A percentile compares a stretch with the other conserved stretches of the same genome.
phyloP scores from a whole-genome alignment of 1,140 invertebrate genomes.

The Melitaea cinxia region DNA sequence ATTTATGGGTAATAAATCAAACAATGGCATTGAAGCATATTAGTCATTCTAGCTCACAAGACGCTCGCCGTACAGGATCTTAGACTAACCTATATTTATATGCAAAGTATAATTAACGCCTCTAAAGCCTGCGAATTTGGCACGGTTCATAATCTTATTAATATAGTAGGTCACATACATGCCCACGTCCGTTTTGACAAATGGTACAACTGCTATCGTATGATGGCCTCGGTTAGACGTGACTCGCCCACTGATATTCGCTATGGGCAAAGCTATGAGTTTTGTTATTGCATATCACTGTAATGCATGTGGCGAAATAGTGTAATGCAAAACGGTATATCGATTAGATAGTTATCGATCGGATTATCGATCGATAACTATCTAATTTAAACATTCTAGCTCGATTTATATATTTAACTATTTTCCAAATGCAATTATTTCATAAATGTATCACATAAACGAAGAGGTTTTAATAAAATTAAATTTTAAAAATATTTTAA shows the following conservation, averaged over 20 bases:
- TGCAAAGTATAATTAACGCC: slow-evolving; percentile 17
- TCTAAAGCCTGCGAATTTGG: slow-evolving; percentile 3
- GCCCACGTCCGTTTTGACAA: slow-evolving; percentile 47
- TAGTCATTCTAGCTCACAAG: slow-evolving; percentile 7
- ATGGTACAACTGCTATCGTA: slow-evolving; percentile 38
- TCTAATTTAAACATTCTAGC: too few relatives aligned
- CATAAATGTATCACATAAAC: too few relatives aligned
- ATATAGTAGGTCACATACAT: slow-evolving; percentile 32
- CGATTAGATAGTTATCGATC: not conserved
- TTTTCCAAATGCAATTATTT: too few relatives aligned
- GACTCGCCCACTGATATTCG: slow-evolving; percentile 30
- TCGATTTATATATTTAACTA: too few relatives aligned
- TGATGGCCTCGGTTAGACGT: slow-evolving; percentile 36
- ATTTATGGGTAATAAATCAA: not conserved
- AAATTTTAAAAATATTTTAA: too few relatives aligned
- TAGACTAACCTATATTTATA: slow-evolving; percentile 11
- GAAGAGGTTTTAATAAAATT: too few relatives aligned
- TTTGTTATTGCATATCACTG: not conserved
- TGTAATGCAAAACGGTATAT: not conserved
- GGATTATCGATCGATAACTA: not conserved
- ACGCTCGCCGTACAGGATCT: not conserved
- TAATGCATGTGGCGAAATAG: slow-evolving; percentile 6
- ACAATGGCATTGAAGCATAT: not conserved
- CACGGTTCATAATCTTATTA: slow-evolving; percentile 13
- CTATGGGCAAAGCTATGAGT: slow-evolving; percentile 13